Evolutionary conservation across 2,888 invertebrate species (phyloP), one percentile per base, ranked within the genome.

Genomic region (Drosophila longiperda): DNA sequence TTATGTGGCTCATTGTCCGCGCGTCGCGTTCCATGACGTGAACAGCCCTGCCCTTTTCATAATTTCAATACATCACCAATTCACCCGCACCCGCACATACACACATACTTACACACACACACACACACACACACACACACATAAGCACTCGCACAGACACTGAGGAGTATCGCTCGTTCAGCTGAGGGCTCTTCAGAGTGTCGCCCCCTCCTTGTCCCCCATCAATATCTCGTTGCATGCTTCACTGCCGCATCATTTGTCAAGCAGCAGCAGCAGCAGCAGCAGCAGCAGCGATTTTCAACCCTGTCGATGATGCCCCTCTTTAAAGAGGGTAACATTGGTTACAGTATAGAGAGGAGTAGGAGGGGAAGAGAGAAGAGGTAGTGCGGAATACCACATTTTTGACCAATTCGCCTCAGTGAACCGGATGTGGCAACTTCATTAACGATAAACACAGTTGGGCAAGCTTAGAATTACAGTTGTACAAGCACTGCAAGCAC

Each of bases 31-130:
- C 80, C 78, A 48, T 80, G 78, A 72, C 76, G 73, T 77, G 73
- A 64, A 62, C 76, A 72, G 79, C 66, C 67, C 86, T 78, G 83
- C 83, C 83, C 81, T 83, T 73, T 87, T 89, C 87, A 87, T 89
- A 85, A 85, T 85, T 89, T 89, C 89, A 79, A 83, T 84, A 77
- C 87, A 83, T 84, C 87, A 72, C 63, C 72, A 60, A 64, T 36
- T 40, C 60, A 50, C n/a, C n/a, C 55, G 66, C 73, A 73, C 60
- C 59, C 62, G 60, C 66, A 61, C 75, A 40, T 11, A 61, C 64
- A 26, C 49, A 26, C 38, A 36, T 55, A 36, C 55, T 26, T 34
- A 32, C 48, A 42, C 45, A 26, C 49, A 32, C 60, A 26, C 48
- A 29, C 36, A 52, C 62, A 17, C 52, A 42, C 60, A 17, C 38